Percentiles rank a stretch among this genome's conserved stretches.
Evolutionary conservation across 1,140 invertebrate genomes (phyloP).

Genomic region (Grapholita molesta): DNA sequence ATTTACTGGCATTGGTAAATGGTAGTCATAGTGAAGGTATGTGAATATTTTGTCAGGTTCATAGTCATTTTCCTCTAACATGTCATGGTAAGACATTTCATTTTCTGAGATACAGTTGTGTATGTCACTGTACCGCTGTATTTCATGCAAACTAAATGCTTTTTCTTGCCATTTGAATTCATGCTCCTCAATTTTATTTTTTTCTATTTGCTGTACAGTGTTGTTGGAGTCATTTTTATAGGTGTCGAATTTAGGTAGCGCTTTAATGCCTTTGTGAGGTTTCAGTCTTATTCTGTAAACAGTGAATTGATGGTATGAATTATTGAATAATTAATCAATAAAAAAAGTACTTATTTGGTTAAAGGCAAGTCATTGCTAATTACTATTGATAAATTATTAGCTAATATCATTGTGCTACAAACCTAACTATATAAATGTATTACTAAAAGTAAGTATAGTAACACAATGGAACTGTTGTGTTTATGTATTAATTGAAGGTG

Average conservation of each 20-base stretch:
- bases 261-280: conserved; percentile 46
- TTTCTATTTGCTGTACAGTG: conserved; percentile 31
- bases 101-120: conserved; percentile 51
- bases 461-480: too few species aligned
- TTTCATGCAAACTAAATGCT: conserved; percentile 54
- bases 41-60: conserved; percentile 54
- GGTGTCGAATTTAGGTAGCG: conserved; percentile 60
- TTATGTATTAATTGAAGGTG: too few species aligned
- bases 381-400: too few species aligned
- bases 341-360: too few species aligned
- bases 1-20: conserved; percentile 41
- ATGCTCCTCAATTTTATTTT: conserved; percentile 43
- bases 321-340: too few species aligned
- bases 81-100: conserved; percentile 52
- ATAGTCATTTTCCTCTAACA: conserved; percentile 35
- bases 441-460: too few species aligned
- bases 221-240: conserved; percentile 37
- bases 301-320: neutral
- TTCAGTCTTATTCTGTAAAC: conserved; percentile 63
- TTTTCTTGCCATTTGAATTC: conserved; percentile 72
- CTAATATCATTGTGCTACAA: too few species aligned
- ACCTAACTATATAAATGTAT: too few species aligned
- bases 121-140: conserved; percentile 44
- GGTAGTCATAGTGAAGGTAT: conserved; percentile 57
- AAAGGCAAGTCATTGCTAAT: too few species aligned